Percentiles rank a stretch among this genome's conserved stretches.
These are phyloP conservation scores for Eriocheir sinensis DNA, from an alignment of 1,140 invertebrate species.

Conservation along the genomic window DNA sequence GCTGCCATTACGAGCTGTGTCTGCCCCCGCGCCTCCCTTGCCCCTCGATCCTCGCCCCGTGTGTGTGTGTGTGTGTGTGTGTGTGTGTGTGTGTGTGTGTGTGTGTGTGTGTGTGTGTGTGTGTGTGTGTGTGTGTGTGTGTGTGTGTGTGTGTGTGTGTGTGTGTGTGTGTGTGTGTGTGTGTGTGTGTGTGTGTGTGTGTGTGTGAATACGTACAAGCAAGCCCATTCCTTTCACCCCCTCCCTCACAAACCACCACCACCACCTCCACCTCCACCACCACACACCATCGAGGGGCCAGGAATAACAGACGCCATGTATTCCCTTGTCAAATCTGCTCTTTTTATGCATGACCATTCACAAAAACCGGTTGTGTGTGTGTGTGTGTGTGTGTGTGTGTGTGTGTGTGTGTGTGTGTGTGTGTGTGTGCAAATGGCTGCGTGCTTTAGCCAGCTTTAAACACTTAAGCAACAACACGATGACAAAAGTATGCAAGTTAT, in stretches of 20 bases:
- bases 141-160: constrained; percentile 54
- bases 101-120: constrained; percentile 54
- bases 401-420: neutral
- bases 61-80: constrained; percentile 52
- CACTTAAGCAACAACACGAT: no score
- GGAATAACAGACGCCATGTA: neutral
- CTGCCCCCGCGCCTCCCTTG: no score
- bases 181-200: neutral
- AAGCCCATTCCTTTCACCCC: neutral
- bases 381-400: neutral
- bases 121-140: constrained; percentile 53
- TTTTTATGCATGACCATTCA: neutral
- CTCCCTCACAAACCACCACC: neutral
- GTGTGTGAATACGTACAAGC: neutral
- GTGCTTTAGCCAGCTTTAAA: neutral
- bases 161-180: constrained; percentile 33
- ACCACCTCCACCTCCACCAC: neutral
- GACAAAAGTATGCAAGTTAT: no score
- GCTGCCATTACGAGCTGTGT: neutral
- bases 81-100: constrained; percentile 54
- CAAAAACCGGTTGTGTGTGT: neutral
- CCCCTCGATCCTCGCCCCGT: neutral
- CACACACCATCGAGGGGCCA: neutral
- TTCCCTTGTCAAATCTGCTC: no score
- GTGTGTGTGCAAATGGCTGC: neutral